Evolutionary conservation across 1,140 invertebrate genomes (phyloP), one percentile per base, ranked within the genome.

Genomic region (Meteorus sp.): DNA sequence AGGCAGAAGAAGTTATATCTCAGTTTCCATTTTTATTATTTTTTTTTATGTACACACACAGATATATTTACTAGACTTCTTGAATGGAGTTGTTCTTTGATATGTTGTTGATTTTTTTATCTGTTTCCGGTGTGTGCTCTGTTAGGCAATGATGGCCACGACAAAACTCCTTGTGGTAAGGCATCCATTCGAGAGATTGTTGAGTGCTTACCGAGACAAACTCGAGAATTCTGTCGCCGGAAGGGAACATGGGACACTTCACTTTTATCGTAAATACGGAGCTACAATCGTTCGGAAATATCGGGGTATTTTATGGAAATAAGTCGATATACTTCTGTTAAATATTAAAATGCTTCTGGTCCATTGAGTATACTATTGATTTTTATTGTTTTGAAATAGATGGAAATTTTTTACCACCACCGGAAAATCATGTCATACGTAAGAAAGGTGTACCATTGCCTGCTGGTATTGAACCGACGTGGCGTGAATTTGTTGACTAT

Each of bases 171-270:
- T 80, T 20, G 68, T 81, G n/a, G 78, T 87, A 4, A 73, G 87
- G 15, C 85, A 88, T 69, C 87, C 87, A 2, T 84, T 88, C 61
- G 85, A 88, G 66, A 73, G 87, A 59, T 60, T 89, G 8, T 63
- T 88, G 6, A 87, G 84, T 7, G 85, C 86, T 0, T 89, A 85
- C 68, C 72, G 85, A 50, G 86, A 88, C 65, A 89, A 89, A 73
- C 75, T 88, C 48, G 80, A 83, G 64, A 82, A 85, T 57, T 73
- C 68, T 3, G 78, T 80, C 1, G 68, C 73, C 33, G 77, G 79
- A n/a, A 64, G 69, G 20, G 76, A 82, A 58, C 81, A 83, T 44
- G 82, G 81, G 7, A 80, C 78, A 13, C 68, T 78, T 31, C 84
- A 86, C 66, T 88, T 85, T 68, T 82, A 85, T 63, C 68, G 78